Conservation (phyloP, 2,888 invertebrate species). For the Athalia cordata region DNA sequence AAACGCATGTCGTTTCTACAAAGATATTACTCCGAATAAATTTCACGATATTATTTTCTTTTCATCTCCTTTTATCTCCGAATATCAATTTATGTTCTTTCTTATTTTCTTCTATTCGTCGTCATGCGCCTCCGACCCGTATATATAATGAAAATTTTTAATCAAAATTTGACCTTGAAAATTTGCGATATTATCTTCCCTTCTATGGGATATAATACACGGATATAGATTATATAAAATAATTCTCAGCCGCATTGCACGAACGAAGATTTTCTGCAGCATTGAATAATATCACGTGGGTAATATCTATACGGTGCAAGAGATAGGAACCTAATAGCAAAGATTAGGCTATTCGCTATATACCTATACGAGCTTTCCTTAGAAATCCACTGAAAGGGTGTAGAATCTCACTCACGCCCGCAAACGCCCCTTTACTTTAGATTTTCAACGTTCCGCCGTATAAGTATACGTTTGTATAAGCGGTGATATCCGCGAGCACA, state of each 20-base stretch:
- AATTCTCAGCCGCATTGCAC: too few relatives aligned
- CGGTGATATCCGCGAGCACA: not conserved
- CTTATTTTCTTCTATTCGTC: too few relatives aligned
- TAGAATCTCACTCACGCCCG: not conserved
- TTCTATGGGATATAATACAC: too few relatives aligned
- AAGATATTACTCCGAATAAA: not conserved
- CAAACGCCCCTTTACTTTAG: not conserved
- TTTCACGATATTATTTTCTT: too few relatives aligned
- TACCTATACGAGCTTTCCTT: not conserved
- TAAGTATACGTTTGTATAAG: not conserved
- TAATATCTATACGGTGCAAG: not conserved
- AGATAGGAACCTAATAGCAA: conserved; percentile 32
- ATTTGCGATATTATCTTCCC: too few relatives aligned
- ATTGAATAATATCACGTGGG: conserved; percentile 38
- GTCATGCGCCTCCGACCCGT: too few relatives aligned
- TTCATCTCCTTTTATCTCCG: too few relatives aligned
- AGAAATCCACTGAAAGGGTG: conserved; percentile 24
- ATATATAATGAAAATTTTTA: too few relatives aligned
- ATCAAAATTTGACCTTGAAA: too few relatives aligned
- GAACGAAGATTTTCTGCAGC: not conserved
- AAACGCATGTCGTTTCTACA: not conserved
- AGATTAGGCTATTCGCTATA: conserved; percentile 28
- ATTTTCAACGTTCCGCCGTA: not conserved
- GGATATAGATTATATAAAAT: too few relatives aligned
- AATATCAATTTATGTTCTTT: too few relatives aligned